Conservation (phyloP, 2,113 vertebrate species). For the Tichodroma muraria region DNA sequence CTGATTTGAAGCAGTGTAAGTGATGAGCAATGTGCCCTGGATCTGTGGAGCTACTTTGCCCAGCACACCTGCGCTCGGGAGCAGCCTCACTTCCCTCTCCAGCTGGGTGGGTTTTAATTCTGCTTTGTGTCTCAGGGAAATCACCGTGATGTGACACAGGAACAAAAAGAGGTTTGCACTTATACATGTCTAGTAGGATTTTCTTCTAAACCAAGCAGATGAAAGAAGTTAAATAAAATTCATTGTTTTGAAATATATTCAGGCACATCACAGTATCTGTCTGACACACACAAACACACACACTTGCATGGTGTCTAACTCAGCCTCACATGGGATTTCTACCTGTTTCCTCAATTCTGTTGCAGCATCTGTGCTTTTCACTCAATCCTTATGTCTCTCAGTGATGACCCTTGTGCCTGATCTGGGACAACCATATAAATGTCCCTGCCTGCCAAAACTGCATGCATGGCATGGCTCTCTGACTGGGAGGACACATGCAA, state of each 20-base stretch:
- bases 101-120: conserved; percentile 13
- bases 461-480: rapidly evolving
- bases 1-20: neutral
- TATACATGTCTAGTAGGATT: rapidly evolving
- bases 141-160: neutral
- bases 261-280: neutral
- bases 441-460: neutral
- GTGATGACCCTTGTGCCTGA: rapidly evolving
- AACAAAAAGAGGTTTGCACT: neutral
- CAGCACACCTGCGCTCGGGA: rapidly evolving
- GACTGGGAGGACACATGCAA: neutral
- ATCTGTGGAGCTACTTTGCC: neutral
- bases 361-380: neutral
- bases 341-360: neutral
- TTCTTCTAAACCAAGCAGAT: neutral
- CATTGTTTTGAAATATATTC: neutral
- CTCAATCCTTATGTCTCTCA: rapidly evolving
- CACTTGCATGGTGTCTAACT: neutral
- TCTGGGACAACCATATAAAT: neutral
- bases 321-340: neutral
- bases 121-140: neutral
- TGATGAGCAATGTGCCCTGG: neutral
- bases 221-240: neutral
- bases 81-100: neutral
- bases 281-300: neutral